Conservation (phyloP, 2,888 invertebrate genomes). For the Nasonia oneida region DNA sequence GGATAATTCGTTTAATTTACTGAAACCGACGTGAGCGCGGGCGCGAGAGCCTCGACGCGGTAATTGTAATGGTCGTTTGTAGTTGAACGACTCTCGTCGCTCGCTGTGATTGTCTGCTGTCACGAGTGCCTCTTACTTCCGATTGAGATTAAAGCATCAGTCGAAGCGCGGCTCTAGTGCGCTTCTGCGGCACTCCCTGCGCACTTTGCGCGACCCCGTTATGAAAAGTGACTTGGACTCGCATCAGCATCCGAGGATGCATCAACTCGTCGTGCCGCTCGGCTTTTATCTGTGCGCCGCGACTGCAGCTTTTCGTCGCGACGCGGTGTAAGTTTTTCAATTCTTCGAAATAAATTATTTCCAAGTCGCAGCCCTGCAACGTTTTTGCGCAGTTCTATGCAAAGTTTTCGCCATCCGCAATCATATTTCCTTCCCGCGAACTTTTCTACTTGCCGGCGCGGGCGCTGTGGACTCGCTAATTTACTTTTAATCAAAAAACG, state of each 20-base stretch:
- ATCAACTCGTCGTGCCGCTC: too few species aligned
- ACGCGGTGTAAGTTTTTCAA: constrained; percentile 30
- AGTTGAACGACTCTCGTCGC: constrained; percentile 75
- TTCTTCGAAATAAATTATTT: constrained; percentile 33
- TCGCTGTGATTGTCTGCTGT: constrained; percentile 71
- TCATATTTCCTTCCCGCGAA: constrained; percentile 49
- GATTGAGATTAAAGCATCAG: constrained; percentile 65
- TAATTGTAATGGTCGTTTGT: constrained; percentile 78
- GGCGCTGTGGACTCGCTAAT: constrained; percentile 34
- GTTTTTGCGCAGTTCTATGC: neutral
- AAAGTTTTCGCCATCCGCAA: constrained; percentile 52
- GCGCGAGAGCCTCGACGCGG: constrained; percentile 55
- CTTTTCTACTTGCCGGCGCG: constrained; percentile 41
- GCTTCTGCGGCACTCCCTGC: constrained; percentile 29
- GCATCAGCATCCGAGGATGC: neutral
- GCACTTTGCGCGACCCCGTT: constrained; percentile 19
- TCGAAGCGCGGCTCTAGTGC: constrained; percentile 36
- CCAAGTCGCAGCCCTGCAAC: neutral
- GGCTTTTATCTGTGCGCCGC: neutral
- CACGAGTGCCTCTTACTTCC: constrained; percentile 68
- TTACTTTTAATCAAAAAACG: constrained; percentile 58
- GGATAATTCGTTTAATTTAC: constrained; percentile 64
- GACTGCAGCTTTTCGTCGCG: neutral
- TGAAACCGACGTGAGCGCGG: constrained; percentile 62
- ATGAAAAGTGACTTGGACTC: constrained; percentile 40